These are phyloP conservation scores for Saccostrea echinata DNA, from an alignment of 1,140 invertebrate genomes.

Conservation along the genomic window DNA sequence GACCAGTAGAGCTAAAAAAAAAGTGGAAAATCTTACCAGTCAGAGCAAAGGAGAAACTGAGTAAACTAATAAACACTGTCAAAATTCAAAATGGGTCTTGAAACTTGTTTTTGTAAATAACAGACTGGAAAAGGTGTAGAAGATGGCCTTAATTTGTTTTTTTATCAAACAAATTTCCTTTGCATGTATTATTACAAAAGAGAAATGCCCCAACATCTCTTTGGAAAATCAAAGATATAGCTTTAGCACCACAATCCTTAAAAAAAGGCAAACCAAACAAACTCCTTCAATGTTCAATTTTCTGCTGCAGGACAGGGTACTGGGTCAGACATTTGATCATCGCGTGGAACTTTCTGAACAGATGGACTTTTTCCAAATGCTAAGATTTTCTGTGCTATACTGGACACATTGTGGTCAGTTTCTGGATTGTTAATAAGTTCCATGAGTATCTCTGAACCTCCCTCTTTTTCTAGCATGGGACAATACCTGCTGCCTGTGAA, in stretches of 20 bases:
- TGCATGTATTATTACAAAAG: too few relatives aligned
- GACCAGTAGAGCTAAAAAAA: not conserved
- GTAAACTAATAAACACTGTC: too few relatives aligned
- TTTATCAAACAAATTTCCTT: too few relatives aligned
- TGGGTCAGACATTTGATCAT: conserved; percentile 7
- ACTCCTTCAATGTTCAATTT: not conserved
- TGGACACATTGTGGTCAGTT: conserved; percentile 49
- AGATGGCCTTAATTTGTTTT: too few relatives aligned
- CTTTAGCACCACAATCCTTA: not conserved
- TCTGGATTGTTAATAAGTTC: conserved; percentile 72
- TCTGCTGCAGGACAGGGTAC: not conserved
- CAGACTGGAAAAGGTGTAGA: too few relatives aligned
- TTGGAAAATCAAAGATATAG: not conserved
- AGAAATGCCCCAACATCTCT: not conserved
- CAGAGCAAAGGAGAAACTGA: too few relatives aligned
- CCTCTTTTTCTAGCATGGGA: conserved; percentile 85
- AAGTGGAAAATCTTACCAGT: not conserved
- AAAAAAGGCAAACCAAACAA: not conserved
- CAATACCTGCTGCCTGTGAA: conserved; percentile 87
- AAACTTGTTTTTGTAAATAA: too few relatives aligned
- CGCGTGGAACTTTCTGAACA: not conserved
- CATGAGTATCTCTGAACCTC: conserved; percentile 79
- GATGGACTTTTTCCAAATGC: conserved; percentile 40
- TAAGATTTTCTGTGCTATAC: conserved; percentile 56
- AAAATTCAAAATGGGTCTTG: too few relatives aligned